Base-by-base conservation (phyloP, 2,113 vertebrate species). In the Labeo rohita region DNA sequence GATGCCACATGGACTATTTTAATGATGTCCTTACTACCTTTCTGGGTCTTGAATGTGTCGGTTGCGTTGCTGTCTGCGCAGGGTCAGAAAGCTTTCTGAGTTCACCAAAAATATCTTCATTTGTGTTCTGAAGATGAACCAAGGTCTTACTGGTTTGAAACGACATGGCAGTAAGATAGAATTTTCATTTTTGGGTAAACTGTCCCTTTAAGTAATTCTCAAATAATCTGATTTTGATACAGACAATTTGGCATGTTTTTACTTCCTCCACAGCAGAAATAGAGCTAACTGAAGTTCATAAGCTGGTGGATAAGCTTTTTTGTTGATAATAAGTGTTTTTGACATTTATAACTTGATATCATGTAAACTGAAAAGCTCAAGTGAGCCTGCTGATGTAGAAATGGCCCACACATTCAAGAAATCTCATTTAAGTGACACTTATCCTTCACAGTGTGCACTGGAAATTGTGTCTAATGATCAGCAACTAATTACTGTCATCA, bases 391-490 rank as follows among this genome's bases (percentile, higher is more conserved):
- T 81, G 28, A 8, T 34, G 80, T 52, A 52, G 13, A 11, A 82
- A 68, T 82, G n/a, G 28, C 16, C 18, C 45, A 39, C 4, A 54
- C 5, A 6, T 80, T 63, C 16, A 83, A 34, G 23, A 80, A 80
- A 80, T 65, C 43, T 80, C 52, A 61, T 21, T 9, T 28, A 65
- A 49, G 63, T 56, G 13, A 56, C 8, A 36, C 28, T 36, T 21
- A 34, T 52, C 74, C 49, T 47, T 28, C 34, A 56, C 75, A 10
- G 75, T 80, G 59, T 78, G 4, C 10, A 2, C 54, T 39, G 8
- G 34, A 79, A 79, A 79, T 79, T 21, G 54, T 12, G 18, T 59
- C 9, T 59, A 61, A 79, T 77, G 13, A 77, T 34, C 50, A 54
- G 13, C 74, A 52, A 52, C 45, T 76, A 28, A 34, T 56, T 43